Base-by-base conservation (phyloP, 1,140 invertebrate species). In the Semibalanus balanoides region DNA sequence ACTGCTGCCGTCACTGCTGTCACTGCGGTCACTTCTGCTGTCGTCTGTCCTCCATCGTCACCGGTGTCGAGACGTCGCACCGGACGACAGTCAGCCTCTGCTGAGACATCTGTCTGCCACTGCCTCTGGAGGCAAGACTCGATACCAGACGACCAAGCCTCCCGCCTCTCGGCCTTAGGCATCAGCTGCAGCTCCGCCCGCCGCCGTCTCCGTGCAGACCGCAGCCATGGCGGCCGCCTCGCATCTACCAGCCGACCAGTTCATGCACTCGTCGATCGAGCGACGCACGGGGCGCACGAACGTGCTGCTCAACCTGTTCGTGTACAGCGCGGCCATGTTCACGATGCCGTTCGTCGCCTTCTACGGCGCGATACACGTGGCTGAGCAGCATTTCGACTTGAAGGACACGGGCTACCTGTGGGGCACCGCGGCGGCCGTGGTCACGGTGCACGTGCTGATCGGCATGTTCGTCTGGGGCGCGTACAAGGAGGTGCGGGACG, bases 321-420 rank as follows among this genome's bases (percentile, higher is more conserved):
- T 93, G n/a, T 93, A 90, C 80, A 93, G 90, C 84, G 81, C 90
- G 73, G 87, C 90, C 5, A 94, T 94, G 92, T 93, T 93, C 79
- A 91, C 91, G 11, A 81, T 94, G 76, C 93, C 93, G 3, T 91
- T 94, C 83, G 81, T 84, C 29, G 86, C 89, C 70, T 94, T 90
- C 84, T 93, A 90, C 84, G 88, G 88, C 22, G 86, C 88, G 22
- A 86, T 86, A 76, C 86, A 89, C 81, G 77, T 88, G 70, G 82
- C 93, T 31, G 84, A 86, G 78, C 86, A 88, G 74, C 87, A 88
- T 79, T 89, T 88, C 76, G 84, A 89, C 14, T 11, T 22, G 14
- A 25, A 14, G 14, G 51, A 64, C 1, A 14, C 11, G 7, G 9
- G 11, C 51, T 64, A 81, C 89, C 90, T 90, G 76, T 89, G 90